Evolutionary conservation across 1,140 invertebrate species (phyloP), one percentile per base, ranked within the genome.

Genomic region (Patella vulgata): DNA sequence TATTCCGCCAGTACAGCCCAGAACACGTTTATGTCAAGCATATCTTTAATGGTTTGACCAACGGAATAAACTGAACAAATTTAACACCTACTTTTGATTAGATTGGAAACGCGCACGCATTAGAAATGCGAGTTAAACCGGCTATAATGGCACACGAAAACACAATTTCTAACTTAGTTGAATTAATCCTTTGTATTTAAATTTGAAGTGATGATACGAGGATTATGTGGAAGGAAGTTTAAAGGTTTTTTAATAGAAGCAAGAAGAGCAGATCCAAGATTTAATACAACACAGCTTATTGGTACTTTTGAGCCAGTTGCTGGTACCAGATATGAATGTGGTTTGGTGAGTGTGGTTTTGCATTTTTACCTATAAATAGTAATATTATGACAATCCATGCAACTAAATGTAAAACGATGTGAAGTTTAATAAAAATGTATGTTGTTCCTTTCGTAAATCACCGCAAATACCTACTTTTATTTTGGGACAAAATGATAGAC

Each of bases 201-300:
- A 33, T 23, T 52, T 62, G 21, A 52, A 67, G 64, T 67, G 40
- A 61, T 67, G 54, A 33, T 67, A 8, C 47, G 59, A 2, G 64
- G 59, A 0, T 53, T 62, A n/a, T 67, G 64, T 39, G 53, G 59
- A 12, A 56, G 25, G 2, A 51, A 50, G 11, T 62, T 67, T 46
- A 31, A 25, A 33, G 64, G 64, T 11, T 67, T 67, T 40, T 40
- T 67, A 30, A 46, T 58, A 21, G 58, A 67, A 42, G 59, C 54
- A 30, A 56, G 64, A 25, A 31, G 64, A 31, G 64, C 54, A 11
- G 64, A 67, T 42, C 46, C 64, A 0, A 47, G 36, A 14, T 21
- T 36, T 30, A 67, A 67, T 31, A 52, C 53, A 11, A 58, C 36
- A 27, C 52, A 67, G 50, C 40, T 47, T 12, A 23, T 67, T 8